Percentiles rank a stretch among this genome's conserved stretches.
Evolutionary conservation across 2,113 vertebrate species (phyloP).

Genomic region (Perca schrenkii): DNA sequence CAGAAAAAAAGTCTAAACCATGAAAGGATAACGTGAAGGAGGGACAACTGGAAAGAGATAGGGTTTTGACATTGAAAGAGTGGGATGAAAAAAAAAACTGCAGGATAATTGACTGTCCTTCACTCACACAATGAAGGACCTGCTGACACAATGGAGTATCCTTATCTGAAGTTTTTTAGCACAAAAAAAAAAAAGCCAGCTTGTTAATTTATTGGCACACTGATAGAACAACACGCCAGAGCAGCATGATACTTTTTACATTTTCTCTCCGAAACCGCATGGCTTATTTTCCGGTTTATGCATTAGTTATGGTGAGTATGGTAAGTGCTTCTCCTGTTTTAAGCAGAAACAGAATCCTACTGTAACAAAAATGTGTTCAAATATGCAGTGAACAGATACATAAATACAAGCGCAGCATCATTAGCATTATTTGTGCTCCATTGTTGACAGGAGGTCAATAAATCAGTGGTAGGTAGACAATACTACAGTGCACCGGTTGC

Average conservation of each 20-base stretch:
- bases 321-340: not conserved
- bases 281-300: conserved; percentile 1
- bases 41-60: conserved; percentile 1
- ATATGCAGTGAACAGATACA: not conserved
- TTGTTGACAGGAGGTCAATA: too few species aligned
- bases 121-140: conserved; percentile 4
- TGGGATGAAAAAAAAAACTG: conserved; percentile 25
- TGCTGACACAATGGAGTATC: not conserved
- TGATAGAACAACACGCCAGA: not conserved
- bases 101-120: conserved; percentile 44
- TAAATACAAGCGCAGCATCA: not conserved
- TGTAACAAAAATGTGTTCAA: not conserved
- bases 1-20: conserved; percentile 20
- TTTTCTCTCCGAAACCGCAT: conserved; percentile 7
- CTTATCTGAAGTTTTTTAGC: not conserved
- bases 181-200: not conserved
- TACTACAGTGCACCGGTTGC: not conserved
- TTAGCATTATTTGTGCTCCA: not conserved
- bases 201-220: not conserved
- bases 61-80: conserved; percentile 21
- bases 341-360: not conserved
- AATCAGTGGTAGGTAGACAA: not conserved
- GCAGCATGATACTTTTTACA: not conserved
- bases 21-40: conserved; percentile 46
- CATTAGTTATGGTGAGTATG: conserved; percentile 21